Base-by-base conservation (phyloP, 2,113 vertebrate genomes). In the Bufo bufo region DNA sequence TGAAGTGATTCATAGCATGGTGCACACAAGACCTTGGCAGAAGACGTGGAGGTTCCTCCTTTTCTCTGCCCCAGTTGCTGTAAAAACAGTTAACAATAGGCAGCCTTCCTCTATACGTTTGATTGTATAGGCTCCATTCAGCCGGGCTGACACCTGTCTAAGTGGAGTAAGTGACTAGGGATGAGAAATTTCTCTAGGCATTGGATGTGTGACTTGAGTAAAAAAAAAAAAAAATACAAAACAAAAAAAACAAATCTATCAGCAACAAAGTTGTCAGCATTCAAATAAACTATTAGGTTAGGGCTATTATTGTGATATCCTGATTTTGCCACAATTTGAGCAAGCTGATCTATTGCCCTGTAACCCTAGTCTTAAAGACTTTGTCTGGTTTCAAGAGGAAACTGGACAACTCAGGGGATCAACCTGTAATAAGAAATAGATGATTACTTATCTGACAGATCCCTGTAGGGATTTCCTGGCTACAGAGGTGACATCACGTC, bases 51-150 rank as follows among this genome's bases (percentile, higher is more conserved):
- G 94, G 93, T 93, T 95, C 96, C 93, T 94, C 92, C 91, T 91
- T 94, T 95, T 95, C 93, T 95, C 91, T 92, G 92, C 90, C 90
- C 92, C 90, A 89, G 96, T 98, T 96, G 94, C 97, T 95, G 92
- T 93, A 92, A 97, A 94, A 96, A 97, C 96, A 17, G 91, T 66
- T 66, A 95, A 96, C 95, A 97, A 97, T 96, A 94, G 96, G 92
- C 95, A 94, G 94, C 93, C 95, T 95, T 95, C 95, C 95, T 93
- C 93, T 93, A 95, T 90, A 94, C 93, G 93, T 93, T 91, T 96
- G 95, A 96, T 96, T 95, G 95, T 95, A 93, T 91, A 95, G 92
- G 92, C 93, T 90, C 91, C 94, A 96, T 96, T 95, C 93, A 94
- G 47, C 89, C 85, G 78, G 90, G 90, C 92, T 94, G 94, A 96